Evolutionary conservation across 1,140 invertebrate genomes (phyloP).

Genomic region (Cephus cinctus): DNA sequence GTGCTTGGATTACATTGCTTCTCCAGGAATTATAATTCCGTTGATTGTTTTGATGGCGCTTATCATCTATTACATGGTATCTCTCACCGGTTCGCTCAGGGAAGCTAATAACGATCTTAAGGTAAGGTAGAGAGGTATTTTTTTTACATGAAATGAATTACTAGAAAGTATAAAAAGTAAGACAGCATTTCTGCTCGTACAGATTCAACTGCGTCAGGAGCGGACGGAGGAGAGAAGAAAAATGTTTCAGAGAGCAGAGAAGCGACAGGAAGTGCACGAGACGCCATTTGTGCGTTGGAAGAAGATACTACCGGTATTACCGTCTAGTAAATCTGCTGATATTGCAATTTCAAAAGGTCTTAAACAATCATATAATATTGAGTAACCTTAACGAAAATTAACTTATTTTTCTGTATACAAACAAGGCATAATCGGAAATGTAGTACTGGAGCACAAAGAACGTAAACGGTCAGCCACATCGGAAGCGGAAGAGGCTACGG

Average conservation of each 20-base stretch:
- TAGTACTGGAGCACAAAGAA: constrained; percentile 11
- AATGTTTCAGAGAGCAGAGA: constrained; percentile 84
- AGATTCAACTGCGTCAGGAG: constrained; percentile 81
- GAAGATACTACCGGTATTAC: constrained; percentile 64
- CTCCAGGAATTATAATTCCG: constrained; percentile 93
- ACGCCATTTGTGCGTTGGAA: constrained; percentile 69
- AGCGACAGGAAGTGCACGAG: constrained; percentile 60
- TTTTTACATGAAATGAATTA: not conserved
- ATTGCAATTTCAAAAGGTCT: constrained; percentile 18
- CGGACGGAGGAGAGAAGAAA: constrained; percentile 90
- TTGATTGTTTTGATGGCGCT: constrained; percentile 86
- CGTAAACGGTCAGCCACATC: constrained; percentile 8
- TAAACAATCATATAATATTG: not conserved
- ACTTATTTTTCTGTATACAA: constrained; percentile 10
- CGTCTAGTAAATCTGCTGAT: constrained; percentile 48
- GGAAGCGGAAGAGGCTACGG: constrained; percentile 28
- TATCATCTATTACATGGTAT: constrained; percentile 93
- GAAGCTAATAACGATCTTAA: constrained; percentile 94
- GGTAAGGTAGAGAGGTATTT: constrained; percentile 52
- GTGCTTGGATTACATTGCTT: constrained; percentile 80
- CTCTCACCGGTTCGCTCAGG: constrained; percentile 82
- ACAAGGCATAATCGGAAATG: not conserved
- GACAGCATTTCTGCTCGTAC: not conserved
- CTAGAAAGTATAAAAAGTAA: constrained; percentile 2
- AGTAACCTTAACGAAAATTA: constrained; percentile 4